Percentiles rank a stretch among this genome's conserved stretches.
These are phyloP conservation scores for Ascidia mentula DNA, from an alignment of 23 tunicate genomes.

Conservation along the genomic window DNA sequence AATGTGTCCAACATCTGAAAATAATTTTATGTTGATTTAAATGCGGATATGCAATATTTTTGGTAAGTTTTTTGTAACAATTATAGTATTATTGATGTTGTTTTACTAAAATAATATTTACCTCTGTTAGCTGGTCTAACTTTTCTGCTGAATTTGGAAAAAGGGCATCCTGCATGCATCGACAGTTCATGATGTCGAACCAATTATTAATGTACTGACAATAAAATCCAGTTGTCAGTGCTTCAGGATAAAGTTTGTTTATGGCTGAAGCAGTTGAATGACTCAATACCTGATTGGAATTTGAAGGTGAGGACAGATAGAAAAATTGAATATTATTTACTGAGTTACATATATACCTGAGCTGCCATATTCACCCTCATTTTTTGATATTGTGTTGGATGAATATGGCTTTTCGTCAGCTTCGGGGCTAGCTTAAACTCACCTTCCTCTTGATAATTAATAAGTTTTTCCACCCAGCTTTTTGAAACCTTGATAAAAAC, in stretches of 20 bases:
- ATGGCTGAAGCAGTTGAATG: conserved; percentile 7
- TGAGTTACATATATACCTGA: background rate
- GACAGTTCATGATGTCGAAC: background rate
- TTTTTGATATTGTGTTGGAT: background rate
- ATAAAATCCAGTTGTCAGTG: background rate
- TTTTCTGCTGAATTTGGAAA: background rate
- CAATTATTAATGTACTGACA: conserved; percentile 2
- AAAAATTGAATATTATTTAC: no score
- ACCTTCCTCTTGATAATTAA: background rate
- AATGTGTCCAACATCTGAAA: background rate
- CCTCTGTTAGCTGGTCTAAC: background rate
- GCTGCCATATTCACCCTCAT: background rate
- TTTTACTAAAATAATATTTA: no score
- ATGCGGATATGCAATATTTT: no score
- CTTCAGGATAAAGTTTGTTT: background rate
- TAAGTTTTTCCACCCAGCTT: background rate
- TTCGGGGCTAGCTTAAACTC: background rate
- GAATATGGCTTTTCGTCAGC: background rate
- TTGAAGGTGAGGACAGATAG: background rate
- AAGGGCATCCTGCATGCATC: background rate
- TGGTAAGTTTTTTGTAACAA: no score
- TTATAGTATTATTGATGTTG: no score
- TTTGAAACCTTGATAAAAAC: no score
- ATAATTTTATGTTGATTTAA: no score
- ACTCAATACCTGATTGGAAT: background rate